Base-by-base conservation (phyloP, 2,797 vertebrate species). In the Denticeps clupeoides region DNA sequence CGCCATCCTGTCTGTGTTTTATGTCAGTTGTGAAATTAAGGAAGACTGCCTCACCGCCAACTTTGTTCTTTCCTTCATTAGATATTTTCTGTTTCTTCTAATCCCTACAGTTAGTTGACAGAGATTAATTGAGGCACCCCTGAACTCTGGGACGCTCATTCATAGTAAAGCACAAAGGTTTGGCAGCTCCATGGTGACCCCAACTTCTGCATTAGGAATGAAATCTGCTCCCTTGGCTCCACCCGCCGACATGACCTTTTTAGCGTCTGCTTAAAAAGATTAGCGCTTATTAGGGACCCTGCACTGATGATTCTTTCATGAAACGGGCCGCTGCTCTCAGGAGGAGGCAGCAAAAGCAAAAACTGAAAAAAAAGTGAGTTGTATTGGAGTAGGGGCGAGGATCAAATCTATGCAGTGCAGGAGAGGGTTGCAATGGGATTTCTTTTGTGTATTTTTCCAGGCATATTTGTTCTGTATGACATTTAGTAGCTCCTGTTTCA, bases 231-330 rank as follows among this genome's bases (percentile, higher is more conserved):
- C 16, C 19, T 27, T 16, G 22, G 24, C 46, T 53, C 45, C 53
- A 38, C 47, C 31, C 42, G 38, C 63, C 65, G 37, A 68, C 63
- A 52, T 79, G 81, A 83, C 79, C 77, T 81, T 81, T 79, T 79
- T 71, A 75, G 71, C 54, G 47, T 69, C 71, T 77, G 75, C 78
- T 79, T 82, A 78, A 82, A 77, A 68, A 81, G 78, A 83, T 80
- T 82, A 79, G 65, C 71, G 75, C 66, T 78, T 79, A 81, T 78
- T 81, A 82, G 75, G 73, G 72, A 66, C 67, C 65, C 67, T 28
- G 42, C 73, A 41, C 72, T 77, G 72, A 80, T 77, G 75, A 75
- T 73, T 80, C 70, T 75, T 79, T 78, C 68, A 74, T 78, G 76
- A 72, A 76, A 71, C 75, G 62, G 54, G 68, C 56, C 49, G 31